Percentiles rank a stretch among this genome's conserved stretches.
Evolutionary conservation across 2,888 invertebrate species (phyloP).

Genomic region (Andrena camellia): DNA sequence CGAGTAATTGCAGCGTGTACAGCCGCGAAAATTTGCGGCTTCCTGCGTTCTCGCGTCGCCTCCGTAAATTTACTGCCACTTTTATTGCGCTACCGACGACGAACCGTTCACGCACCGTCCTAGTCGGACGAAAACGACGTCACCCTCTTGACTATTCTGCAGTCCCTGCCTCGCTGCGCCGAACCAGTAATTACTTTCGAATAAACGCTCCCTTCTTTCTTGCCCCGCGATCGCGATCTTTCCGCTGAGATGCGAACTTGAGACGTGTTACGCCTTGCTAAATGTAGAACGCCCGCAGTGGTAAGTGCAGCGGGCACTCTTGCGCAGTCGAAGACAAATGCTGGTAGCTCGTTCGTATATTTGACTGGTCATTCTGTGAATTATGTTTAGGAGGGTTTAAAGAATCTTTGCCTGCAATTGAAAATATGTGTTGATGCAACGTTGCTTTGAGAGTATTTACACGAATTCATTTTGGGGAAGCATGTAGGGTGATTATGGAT

Average conservation of each 20-base stretch:
- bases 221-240: constrained; percentile 9
- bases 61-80: constrained; percentile 59
- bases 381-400: no score
- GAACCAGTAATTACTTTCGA: constrained; percentile 21
- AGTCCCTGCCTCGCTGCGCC: background rate
- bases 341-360: no score
- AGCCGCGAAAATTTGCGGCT: constrained; percentile 68
- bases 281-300: no score
- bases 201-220: constrained; percentile 26
- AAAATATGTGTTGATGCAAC: no score
- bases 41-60: constrained; percentile 55
- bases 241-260: background rate
- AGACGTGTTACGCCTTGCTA: background rate
- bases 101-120: constrained; percentile 12
- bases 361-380: no score
- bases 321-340: background rate
- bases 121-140: constrained; percentile 19
- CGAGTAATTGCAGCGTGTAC: constrained; percentile 61
- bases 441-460: no score
- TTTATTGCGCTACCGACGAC: constrained; percentile 36
- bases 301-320: no score
- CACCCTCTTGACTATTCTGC: background rate
- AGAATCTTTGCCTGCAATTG: no score
- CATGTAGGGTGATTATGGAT: no score
- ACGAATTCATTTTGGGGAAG: no score